These are phyloP conservation scores for Trichomalopsis sarcophagae DNA, from an alignment of 1,140 invertebrate genomes.

Conservation along the genomic window DNA sequence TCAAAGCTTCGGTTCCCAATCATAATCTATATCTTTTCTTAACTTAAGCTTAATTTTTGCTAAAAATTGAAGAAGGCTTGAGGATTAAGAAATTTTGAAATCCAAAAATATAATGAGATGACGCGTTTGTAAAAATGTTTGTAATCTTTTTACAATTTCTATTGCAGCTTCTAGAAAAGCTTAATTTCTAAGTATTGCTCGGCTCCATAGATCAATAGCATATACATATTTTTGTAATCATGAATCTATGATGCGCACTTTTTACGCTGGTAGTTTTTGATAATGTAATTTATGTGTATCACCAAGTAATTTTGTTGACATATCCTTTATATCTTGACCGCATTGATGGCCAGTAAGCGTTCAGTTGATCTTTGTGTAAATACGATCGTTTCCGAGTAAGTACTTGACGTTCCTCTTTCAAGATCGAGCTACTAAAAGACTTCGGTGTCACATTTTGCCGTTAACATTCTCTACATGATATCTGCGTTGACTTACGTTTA, in stretches of 20 bases:
- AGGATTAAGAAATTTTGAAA: not conserved
- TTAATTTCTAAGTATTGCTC: not conserved
- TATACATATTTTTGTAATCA: not conserved
- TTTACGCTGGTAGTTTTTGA: slow-evolving; percentile 3
- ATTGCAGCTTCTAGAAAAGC: not conserved
- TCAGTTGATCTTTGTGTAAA: not conserved
- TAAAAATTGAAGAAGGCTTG: not conserved
- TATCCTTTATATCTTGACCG: not conserved
- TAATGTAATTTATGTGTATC: not conserved
- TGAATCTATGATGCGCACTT: not conserved
- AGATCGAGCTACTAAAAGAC: not conserved
- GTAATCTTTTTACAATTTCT: not conserved
- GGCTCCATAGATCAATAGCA: not conserved
- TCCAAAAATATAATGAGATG: not conserved
- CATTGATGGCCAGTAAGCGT: not conserved
- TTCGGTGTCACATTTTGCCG: slow-evolving; percentile 14
- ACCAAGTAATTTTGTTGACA: not conserved
- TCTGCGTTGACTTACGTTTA: slow-evolving; percentile 68
- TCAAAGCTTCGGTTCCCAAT: not conserved
- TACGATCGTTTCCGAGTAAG: not conserved
- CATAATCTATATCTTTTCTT: not conserved
- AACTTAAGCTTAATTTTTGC: not conserved
- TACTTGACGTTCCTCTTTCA: slow-evolving; percentile 40
- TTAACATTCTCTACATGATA: slow-evolving; percentile 56
- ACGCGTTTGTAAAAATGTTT: not conserved